These are phyloP conservation scores for Phenacoccus solenopsis DNA, from an alignment of 1,140 invertebrate species.

Conservation along the genomic window DNA sequence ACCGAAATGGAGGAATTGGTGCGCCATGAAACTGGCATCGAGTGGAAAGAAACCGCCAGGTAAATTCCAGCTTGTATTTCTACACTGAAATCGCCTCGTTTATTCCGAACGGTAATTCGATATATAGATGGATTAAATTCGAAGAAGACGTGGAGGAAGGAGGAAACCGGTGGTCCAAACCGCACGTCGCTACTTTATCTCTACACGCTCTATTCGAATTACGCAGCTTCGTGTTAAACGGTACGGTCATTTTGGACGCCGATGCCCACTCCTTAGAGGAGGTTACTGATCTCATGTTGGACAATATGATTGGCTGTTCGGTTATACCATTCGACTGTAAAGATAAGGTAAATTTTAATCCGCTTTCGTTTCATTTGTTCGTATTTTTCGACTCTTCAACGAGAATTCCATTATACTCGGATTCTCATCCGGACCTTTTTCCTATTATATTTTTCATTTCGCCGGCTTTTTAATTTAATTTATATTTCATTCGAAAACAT, in stretches of 20 bases:
- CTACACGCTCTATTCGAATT: constrained; percentile 85
- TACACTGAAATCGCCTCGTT: not conserved
- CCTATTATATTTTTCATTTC: too few relatives aligned
- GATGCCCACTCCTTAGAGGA: constrained; percentile 71
- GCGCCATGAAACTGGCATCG: constrained; percentile 56
- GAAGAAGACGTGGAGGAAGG: constrained; percentile 89
- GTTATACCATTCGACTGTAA: constrained; percentile 57
- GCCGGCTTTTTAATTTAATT: too few relatives aligned
- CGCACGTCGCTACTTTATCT: constrained; percentile 83
- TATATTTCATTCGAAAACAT: too few relatives aligned
- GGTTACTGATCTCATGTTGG: constrained; percentile 79
- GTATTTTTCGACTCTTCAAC: too few relatives aligned
- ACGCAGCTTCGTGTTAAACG: constrained; percentile 72
- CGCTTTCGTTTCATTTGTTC: too few relatives aligned
- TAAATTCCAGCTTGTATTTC: not conserved
- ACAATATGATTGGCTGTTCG: constrained; percentile 76
- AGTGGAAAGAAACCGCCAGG: constrained; percentile 93
- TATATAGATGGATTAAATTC: constrained; percentile 84
- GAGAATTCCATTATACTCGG: too few relatives aligned
- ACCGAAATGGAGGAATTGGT: constrained; percentile 82
- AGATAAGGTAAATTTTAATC: constrained; percentile 64
- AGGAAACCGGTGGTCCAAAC: constrained; percentile 68
- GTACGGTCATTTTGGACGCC: constrained; percentile 82
- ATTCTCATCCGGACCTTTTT: too few relatives aligned
- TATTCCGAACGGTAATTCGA: not conserved